A percentile compares a stretch with the other conserved stretches of the same genome.
These are phyloP conservation scores for Trichonephila clavipes DNA, from an alignment of 1,140 invertebrate species.

Conservation along the genomic window DNA sequence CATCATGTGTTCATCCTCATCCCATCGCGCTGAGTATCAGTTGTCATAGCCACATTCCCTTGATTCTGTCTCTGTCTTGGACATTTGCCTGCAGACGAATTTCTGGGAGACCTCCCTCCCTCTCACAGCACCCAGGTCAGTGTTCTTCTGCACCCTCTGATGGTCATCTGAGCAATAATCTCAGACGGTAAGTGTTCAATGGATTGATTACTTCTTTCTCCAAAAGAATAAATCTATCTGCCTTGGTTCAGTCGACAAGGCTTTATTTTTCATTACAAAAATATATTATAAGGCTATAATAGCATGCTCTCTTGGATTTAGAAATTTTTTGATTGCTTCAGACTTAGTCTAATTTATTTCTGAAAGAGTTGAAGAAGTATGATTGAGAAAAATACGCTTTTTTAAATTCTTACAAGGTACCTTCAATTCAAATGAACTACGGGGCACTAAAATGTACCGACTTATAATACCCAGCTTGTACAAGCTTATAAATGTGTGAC, in stretches of 20 bases:
- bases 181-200: slow-evolving; percentile 28
- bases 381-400: no score
- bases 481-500: no score
- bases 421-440: no score
- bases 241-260: neutral
- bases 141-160: slow-evolving; percentile 22
- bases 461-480: no score
- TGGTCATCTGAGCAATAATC: slow-evolving; percentile 48
- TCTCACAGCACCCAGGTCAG: slow-evolving; percentile 19
- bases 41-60: slow-evolving; percentile 69
- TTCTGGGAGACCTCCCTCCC: slow-evolving; percentile 37
- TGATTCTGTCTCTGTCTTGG: slow-evolving; percentile 36
- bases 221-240: neutral
- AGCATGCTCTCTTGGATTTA: no score
- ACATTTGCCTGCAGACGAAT: slow-evolving; percentile 35
- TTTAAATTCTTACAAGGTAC: no score
- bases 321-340: no score
- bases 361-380: no score
- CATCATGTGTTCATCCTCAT: slow-evolving; percentile 47
- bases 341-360: no score
- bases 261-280: no score
- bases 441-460: no score
- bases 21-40: slow-evolving; percentile 47
- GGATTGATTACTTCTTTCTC: neutral
- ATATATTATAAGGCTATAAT: no score